Base-by-base conservation (phyloP, 2,888 invertebrate species). In the Podotricha telesiphe region DNA sequence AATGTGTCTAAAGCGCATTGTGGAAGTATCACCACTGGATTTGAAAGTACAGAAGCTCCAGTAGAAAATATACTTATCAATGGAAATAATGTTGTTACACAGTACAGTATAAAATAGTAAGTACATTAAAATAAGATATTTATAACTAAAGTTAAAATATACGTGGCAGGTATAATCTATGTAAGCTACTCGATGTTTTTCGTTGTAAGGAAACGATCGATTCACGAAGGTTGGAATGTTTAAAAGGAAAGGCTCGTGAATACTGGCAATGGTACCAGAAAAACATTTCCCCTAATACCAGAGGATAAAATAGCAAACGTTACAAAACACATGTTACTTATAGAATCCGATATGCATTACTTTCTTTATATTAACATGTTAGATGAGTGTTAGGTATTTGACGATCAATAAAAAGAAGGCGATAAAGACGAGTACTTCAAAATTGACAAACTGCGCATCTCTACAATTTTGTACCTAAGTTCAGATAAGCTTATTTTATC, bases 391-490 rank as follows among this genome's bases (percentile, higher is more conserved):
- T 10, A 37, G 2, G 17, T 55, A 34, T 37, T 34, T 55, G 34
- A 37, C 37, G 55, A 55, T 55, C 55, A 55, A 55, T 55, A 55
- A 34, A 55, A 55, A 55, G 55, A 55, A 55, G 37, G 55, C 34
- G 34, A 34, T 55, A 55, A 55, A 37, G 55, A 34, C 55, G 17
- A 11, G 17, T 34, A 11, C 34, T 37, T 55, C 55, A 34, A 55
- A 55, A 55, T 13, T 34, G 55, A 55, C 55, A 55, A 11, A 55
- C 55, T 55, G 55, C 55, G 55, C 55, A 55, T 55, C 34, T 55
- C 28, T 28, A 53, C 51, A 15, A 28, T 53, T 53, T 53, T 28
- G 51, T 53, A 55, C 11, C 11, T 55, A 34, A 55, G 11, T 4
- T 10, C n/a, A 34, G 51, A 4, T 34, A 17, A 34, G 10, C n/a